phyloP scores from a whole-genome alignment of 2,113 vertebrate genomes.

The Saccopteryx bilineata region DNA sequence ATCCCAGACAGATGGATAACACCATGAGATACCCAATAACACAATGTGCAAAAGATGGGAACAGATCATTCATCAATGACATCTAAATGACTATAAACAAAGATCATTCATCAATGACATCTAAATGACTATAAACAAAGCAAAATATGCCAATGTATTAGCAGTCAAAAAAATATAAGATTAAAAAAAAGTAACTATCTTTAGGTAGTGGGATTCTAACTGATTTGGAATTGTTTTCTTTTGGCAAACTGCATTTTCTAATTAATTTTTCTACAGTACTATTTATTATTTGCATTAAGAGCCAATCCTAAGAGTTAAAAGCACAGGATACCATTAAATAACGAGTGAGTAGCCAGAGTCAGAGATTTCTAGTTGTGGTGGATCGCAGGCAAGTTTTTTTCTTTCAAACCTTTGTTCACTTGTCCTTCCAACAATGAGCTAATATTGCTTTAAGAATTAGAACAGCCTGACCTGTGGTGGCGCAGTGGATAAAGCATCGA shows the following conservation, averaged over 20 bases:
- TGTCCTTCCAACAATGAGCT: slow-evolving; percentile 45
- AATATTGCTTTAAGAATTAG: slow-evolving; percentile 38
- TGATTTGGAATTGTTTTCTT: not conserved
- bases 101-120: not conserved
- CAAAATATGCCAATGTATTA: not conserved
- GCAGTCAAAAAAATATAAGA: not conserved
- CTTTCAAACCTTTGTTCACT: slow-evolving; percentile 54
- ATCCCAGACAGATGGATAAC: not conserved
- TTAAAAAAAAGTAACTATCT: not conserved
- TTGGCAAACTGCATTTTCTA: not conserved
- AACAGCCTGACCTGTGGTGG: too few species aligned
- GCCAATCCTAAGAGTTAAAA: not conserved
- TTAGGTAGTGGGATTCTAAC: not conserved
- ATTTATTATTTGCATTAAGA: not conserved
- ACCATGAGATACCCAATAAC: not conserved
- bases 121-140: not conserved
- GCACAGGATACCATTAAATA: not conserved
- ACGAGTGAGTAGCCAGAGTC: not conserved
- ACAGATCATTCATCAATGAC: not conserved
- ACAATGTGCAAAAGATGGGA: not conserved
- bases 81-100: too few species aligned
- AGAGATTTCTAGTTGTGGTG: not conserved
- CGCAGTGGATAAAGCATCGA: too few species aligned
- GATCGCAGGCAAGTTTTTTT: not conserved
- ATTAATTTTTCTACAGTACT: not conserved